Evolutionary conservation across 2,888 invertebrate genomes (phyloP).

Genomic region (Drosophila leonis): DNA sequence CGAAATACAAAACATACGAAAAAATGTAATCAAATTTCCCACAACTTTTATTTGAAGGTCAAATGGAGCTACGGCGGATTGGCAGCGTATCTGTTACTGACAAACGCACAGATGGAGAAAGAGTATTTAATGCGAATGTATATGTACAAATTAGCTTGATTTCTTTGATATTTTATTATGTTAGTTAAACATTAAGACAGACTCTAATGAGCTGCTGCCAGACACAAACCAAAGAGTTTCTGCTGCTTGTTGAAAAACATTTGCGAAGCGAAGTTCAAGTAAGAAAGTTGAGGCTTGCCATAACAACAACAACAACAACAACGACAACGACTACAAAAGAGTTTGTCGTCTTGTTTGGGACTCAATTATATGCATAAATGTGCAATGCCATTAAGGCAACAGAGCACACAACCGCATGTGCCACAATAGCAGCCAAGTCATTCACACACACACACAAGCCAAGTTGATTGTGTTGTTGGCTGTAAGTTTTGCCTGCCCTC

Average conservation of each 20-base stretch:
- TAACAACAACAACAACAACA: conserved; percentile 1
- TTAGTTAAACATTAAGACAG: not conserved
- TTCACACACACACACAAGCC: conserved; percentile 21
- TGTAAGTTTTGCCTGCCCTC: conserved; percentile 56
- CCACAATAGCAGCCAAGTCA: conserved; percentile 39
- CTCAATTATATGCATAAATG: conserved; percentile 74
- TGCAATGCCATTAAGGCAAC: conserved; percentile 46
- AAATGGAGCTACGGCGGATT: not conserved
- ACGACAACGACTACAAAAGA: conserved; percentile 8
- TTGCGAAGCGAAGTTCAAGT: not conserved
- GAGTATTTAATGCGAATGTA: not conserved
- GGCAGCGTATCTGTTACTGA: not conserved
- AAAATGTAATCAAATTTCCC: conserved; percentile 11
- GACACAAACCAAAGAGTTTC: not conserved
- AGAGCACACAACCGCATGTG: conserved; percentile 13
- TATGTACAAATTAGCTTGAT: conserved; percentile 6
- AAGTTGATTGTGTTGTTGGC: conserved; percentile 23
- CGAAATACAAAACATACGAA: not conserved
- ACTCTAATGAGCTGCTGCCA: conserved; percentile 3
- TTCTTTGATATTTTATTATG: conserved; percentile 7
- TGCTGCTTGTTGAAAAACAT: conserved; percentile 1
- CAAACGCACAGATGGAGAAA: not conserved
- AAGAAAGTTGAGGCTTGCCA: conserved; percentile 6
- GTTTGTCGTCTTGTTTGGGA: conserved; percentile 34
- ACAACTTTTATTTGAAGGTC: not conserved